phyloP scores from a whole-genome alignment of 2,888 invertebrate genomes.

The Rotaria socialis region DNA sequence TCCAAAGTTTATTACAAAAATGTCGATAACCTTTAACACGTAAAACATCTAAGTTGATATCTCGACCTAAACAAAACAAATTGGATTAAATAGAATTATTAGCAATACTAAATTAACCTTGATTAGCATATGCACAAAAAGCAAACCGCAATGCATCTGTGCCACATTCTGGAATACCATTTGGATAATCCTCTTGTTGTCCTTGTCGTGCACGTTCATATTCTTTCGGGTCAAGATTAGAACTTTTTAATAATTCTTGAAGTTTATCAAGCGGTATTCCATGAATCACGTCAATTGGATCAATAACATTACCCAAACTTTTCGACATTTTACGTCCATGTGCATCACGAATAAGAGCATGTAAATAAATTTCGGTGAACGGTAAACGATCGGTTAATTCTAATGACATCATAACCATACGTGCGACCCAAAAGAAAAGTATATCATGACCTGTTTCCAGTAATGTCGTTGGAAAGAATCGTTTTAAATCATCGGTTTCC shows the following conservation, averaged over 20 bases:
- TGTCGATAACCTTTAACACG: slow-evolving; percentile 87
- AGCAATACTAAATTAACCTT: slow-evolving; percentile 60
- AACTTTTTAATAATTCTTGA: slow-evolving; percentile 70
- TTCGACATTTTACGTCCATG: slow-evolving; percentile 99
- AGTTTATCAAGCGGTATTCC: slow-evolving; percentile 76
- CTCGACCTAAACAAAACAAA: slow-evolving; percentile 64
- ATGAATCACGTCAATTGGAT: slow-evolving; percentile 87
- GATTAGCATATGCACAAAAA: slow-evolving; percentile 79
- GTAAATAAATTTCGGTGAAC: slow-evolving; percentile 84
- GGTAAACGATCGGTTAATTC: slow-evolving; percentile 83
- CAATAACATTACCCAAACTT: slow-evolving; percentile 92
- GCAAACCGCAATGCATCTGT: slow-evolving; percentile 88
- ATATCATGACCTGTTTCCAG: slow-evolving; percentile 95
- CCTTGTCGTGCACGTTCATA: slow-evolving; percentile 69
- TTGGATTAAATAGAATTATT: not conserved
- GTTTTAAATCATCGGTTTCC: slow-evolving; percentile 68
- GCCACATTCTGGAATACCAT: slow-evolving; percentile 93
- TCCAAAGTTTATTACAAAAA: slow-evolving; percentile 99
- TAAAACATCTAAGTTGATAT: slow-evolving; percentile 90
- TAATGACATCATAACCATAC: slow-evolving; percentile 96
- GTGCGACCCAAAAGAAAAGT: slow-evolving; percentile 97
- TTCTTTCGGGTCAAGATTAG: slow-evolving; percentile 81
- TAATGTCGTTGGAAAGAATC: slow-evolving; percentile 83
- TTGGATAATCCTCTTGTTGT: slow-evolving; percentile 68
- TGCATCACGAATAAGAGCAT: slow-evolving; percentile 93